A percentile compares a stretch with the other conserved stretches of the same genome.
phyloP scores from a whole-genome alignment of 2,888 invertebrate species.

The Diarsia brunnea region DNA sequence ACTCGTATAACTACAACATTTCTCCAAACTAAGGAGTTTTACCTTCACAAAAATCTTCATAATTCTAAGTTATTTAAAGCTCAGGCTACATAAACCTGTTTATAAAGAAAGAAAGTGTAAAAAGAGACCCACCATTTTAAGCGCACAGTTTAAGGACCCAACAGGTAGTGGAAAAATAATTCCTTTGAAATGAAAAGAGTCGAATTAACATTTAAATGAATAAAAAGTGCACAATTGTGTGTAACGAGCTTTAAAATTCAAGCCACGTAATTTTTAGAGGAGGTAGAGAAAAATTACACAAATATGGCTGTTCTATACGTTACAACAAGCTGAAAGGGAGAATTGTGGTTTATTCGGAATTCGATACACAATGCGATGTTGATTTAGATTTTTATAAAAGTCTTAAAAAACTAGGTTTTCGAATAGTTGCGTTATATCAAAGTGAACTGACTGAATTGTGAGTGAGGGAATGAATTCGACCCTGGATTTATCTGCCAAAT shows the following conservation, averaged over 20 bases:
- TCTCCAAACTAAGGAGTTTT: not conserved
- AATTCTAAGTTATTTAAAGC: conserved; percentile 35
- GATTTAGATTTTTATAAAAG: not conserved
- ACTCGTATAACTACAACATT: conserved; percentile 7
- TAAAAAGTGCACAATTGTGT: conserved; percentile 56
- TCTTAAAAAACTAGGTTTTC: not conserved
- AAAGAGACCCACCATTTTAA: conserved; percentile 17
- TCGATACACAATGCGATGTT: not conserved
- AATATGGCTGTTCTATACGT: conserved; percentile 16
- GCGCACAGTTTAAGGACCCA: conserved; percentile 23
- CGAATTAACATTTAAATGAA: conserved; percentile 60
- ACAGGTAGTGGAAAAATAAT: conserved; percentile 44
- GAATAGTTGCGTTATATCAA: not conserved
- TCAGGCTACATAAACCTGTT: conserved; percentile 16
- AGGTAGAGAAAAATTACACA: conserved; percentile 26
- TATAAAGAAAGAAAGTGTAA: conserved; percentile 25
- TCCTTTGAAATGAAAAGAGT: conserved; percentile 47
- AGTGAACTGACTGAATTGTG: too few relatives aligned
- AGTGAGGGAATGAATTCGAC: too few relatives aligned
- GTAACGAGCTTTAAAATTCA: conserved; percentile 51
- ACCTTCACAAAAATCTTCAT: conserved; percentile 10
- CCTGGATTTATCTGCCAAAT: too few relatives aligned
- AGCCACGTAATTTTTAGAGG: conserved; percentile 44
- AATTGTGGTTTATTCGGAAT: not conserved
- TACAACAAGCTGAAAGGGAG: not conserved